Evolutionary conservation across 2,113 vertebrate species (phyloP).

Genomic region (Apistogramma diplotaenia): DNA sequence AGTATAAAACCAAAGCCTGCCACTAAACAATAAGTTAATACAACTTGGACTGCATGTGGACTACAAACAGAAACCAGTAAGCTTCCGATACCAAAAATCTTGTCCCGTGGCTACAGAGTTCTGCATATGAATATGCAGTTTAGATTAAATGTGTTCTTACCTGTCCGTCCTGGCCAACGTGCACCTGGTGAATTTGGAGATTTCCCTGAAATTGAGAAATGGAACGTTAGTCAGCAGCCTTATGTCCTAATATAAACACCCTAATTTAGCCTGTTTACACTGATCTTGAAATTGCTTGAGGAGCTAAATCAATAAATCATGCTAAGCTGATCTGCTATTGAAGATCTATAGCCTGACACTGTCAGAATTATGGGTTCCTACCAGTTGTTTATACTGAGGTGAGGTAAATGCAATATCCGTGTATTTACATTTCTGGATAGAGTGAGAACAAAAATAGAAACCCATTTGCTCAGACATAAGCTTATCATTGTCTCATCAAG

Average conservation of each 20-base stretch:
- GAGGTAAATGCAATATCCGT: neutral
- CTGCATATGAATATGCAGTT: neutral
- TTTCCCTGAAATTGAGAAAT: conserved; percentile 83
- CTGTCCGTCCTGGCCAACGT: conserved; percentile 96
- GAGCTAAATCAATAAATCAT: neutral
- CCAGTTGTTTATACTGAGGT: neutral
- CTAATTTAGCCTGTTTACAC: neutral
- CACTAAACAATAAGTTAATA: too few relatives aligned
- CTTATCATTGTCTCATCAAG: neutral
- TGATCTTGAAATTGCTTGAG: neutral
- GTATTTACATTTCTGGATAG: conserved; percentile 10
- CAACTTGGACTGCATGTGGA: too few relatives aligned
- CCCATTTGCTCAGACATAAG: neutral
- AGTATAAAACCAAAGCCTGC: too few relatives aligned
- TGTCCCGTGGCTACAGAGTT: neutral
- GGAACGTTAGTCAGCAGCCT: neutral
- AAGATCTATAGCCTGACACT: neutral
- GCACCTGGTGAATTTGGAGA: conserved; percentile 96
- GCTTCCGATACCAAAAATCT: neutral
- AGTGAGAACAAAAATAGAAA: conserved; percentile 25
- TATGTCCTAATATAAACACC: neutral
- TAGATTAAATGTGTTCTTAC: conserved; percentile 71
- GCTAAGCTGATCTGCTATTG: neutral
- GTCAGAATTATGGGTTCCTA: neutral
- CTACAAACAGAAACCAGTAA: neutral